These are phyloP conservation scores for Sarcophilus harrisii DNA, from an alignment of 2,797 vertebrate genomes.

Conservation along the genomic window DNA sequence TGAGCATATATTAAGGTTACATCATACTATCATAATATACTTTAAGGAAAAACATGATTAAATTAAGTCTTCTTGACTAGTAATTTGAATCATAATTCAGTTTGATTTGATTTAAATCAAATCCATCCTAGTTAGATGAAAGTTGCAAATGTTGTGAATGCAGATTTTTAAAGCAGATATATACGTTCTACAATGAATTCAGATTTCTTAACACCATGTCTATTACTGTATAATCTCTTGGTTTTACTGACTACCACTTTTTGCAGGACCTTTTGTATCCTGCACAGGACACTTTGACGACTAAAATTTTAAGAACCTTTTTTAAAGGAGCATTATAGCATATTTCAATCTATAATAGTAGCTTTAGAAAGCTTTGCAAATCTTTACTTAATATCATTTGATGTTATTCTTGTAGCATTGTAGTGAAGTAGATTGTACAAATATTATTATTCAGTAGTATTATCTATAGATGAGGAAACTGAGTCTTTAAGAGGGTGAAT, in stretches of 20 bases:
- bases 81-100: conserved; percentile 44
- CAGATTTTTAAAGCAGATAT: conserved; percentile 34
- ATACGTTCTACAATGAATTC: neutral
- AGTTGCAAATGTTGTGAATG: conserved; percentile 31
- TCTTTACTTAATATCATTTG: neutral
- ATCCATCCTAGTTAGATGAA: conserved; percentile 38
- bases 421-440: neutral
- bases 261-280: conserved; percentile 3
- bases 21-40: conserved; percentile 7
- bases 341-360: neutral
- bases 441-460: neutral
- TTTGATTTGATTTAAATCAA: conserved; percentile 29
- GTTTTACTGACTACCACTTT: neutral
- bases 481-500: neutral
- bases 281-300: neutral
- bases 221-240: conserved; percentile 33
- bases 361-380: neutral
- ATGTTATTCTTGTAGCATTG: neutral
- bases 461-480: neutral
- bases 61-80: neutral
- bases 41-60: conserved; percentile 35
- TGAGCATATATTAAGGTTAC: conserved; percentile 1
- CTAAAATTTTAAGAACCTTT: conserved; percentile 10
- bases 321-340: conserved; percentile 7
- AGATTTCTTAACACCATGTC: conserved; percentile 22